Percentiles rank a stretch among this genome's conserved stretches.
phyloP scores from a whole-genome alignment of 2,113 vertebrate species.

The Mesoclemmys tuberculata region DNA sequence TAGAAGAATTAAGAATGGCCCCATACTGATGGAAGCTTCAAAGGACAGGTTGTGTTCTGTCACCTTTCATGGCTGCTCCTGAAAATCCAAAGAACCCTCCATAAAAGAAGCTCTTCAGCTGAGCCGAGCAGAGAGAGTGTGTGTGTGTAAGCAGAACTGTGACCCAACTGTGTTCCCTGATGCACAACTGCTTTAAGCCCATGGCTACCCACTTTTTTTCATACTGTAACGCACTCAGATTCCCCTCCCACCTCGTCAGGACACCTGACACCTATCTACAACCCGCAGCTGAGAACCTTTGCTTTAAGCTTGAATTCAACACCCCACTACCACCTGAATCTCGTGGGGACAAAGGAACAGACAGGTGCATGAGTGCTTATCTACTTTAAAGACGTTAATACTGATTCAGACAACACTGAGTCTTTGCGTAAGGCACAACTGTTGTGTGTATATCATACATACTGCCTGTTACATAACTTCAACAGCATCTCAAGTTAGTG shows the following conservation, averaged over 20 bases:
- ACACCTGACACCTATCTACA: not conserved
- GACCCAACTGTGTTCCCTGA: not conserved
- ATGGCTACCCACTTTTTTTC: not conserved
- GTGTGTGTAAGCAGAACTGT: not conserved
- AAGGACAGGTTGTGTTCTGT: not conserved
- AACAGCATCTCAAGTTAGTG: not conserved
- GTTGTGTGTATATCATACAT: not conserved
- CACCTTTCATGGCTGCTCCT: not conserved
- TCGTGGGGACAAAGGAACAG: not conserved
- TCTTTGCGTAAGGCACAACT: not conserved
- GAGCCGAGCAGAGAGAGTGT: not conserved
- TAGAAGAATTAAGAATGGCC: not conserved
- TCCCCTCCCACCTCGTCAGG: fast-evolving
- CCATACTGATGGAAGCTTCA: not conserved
- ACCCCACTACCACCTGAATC: not conserved
- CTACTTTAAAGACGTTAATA: not conserved
- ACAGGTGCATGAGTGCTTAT: not conserved
- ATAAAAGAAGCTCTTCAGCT: not conserved
- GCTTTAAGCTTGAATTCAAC: not conserved
- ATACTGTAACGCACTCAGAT: not conserved
- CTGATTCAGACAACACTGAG: not conserved
- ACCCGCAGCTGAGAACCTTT: not conserved
- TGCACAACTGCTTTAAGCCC: not conserved
- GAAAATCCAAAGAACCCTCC: not conserved
- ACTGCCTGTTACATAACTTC: not conserved